A percentile compares a stretch with the other conserved stretches of the same genome.
Conservation (phyloP, 2,797 vertebrate species). For the Ctenosaura bakeri region DNA sequence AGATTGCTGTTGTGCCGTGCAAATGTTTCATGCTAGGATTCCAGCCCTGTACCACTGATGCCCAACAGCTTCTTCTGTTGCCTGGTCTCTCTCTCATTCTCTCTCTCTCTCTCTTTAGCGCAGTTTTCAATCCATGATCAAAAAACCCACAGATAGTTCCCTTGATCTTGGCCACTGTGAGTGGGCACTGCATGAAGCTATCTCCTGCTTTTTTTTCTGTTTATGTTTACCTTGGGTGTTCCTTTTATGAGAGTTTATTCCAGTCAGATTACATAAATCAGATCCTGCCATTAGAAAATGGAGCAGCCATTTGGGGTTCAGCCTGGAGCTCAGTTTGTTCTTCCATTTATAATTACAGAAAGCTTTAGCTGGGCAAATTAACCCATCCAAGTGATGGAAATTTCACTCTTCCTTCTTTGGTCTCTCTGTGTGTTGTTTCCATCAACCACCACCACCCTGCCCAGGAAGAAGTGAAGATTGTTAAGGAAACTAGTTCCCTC, state of each 20-base stretch:
- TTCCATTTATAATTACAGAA: constrained; percentile 56
- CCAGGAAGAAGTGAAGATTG: constrained; percentile 7
- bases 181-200: constrained; percentile 29
- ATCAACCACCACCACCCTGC: neutral
- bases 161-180: constrained; percentile 20
- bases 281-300: neutral
- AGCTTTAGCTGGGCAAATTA: constrained; percentile 33
- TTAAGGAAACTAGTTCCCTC: constrained; percentile 22
- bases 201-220: constrained; percentile 21
- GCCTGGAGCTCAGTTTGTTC: constrained; percentile 32
- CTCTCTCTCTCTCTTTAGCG: constrained; percentile 34
- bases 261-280: constrained; percentile 48
- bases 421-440: neutral
- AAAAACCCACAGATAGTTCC: constrained; percentile 26
- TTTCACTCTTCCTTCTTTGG: constrained; percentile 34
- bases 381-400: constrained; percentile 27
- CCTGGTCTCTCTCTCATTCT: neutral
- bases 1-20: neutral
- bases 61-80: constrained; percentile 43
- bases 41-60: constrained; percentile 11
- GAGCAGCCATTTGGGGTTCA: constrained; percentile 33
- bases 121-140: constrained; percentile 23
- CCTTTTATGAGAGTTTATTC: constrained; percentile 46
- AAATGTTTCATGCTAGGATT: constrained; percentile 16
- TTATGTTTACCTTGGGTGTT: constrained; percentile 10